Percentiles rank a stretch among this genome's conserved stretches.
Conservation (phyloP, 2,113 vertebrate genomes). For the Promerops cafer region DNA sequence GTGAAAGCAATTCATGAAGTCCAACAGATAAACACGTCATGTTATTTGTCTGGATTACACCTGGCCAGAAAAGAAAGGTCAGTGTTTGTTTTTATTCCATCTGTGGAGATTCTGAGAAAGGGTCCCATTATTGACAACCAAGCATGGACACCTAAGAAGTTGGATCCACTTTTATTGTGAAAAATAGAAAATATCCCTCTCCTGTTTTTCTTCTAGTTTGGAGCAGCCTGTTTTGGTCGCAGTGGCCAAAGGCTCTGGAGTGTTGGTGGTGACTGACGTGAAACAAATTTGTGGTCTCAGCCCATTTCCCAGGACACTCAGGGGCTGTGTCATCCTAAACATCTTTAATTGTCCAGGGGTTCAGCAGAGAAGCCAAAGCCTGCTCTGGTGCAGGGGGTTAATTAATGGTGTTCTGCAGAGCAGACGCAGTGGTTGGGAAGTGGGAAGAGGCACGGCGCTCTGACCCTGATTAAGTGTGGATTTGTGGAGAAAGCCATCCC, state of each 20-base stretch:
- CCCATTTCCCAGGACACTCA: background rate
- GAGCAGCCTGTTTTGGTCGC: background rate
- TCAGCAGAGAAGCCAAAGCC: background rate
- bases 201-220: background rate
- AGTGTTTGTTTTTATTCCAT: background rate
- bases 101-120: background rate
- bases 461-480: background rate
- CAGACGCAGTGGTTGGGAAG: background rate
- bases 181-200: background rate
- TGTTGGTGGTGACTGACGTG: background rate
- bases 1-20: background rate
- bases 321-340: constrained; percentile 30
- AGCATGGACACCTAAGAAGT: fast-evolving
- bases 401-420: background rate
- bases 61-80: background rate
- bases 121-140: background rate
- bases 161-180: background rate
- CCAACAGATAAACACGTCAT: background rate
- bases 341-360: background rate
- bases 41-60: background rate
- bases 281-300: background rate
- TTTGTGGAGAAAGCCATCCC: background rate
- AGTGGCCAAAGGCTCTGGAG: background rate
- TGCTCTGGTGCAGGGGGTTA: background rate
- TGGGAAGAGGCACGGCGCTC: background rate